phyloP scores from a whole-genome alignment of 1,140 invertebrate species.

The Oedothorax gibbosus region DNA sequence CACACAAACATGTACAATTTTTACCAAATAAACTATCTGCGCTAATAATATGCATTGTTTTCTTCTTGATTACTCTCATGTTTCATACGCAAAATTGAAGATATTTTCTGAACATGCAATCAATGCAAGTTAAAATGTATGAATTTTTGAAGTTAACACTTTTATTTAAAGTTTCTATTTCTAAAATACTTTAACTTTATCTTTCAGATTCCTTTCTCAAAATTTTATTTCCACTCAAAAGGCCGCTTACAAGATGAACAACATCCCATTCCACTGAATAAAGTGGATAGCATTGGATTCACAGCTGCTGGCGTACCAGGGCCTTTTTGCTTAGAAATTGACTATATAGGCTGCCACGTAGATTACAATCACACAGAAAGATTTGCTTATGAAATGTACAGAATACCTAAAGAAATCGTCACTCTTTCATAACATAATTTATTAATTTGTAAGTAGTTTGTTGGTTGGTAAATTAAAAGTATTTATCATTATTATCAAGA shows the following conservation, averaged over 20 bases:
- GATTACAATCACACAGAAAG: slow-evolving; percentile 83
- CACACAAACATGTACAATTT: too few relatives aligned
- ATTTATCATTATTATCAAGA: too few relatives aligned
- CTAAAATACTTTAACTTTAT: slow-evolving; percentile 3
- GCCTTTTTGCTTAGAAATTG: slow-evolving; percentile 91
- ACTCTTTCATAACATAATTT: neutral
- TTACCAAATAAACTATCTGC: too few relatives aligned
- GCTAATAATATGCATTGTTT: too few relatives aligned
- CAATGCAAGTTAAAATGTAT: too few relatives aligned
- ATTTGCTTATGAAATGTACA: slow-evolving; percentile 92
- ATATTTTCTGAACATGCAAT: too few relatives aligned
- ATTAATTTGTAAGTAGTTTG: too few relatives aligned
- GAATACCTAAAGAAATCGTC: slow-evolving; percentile 39
- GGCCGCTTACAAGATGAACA: slow-evolving; percentile 90
- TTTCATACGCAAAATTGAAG: too few relatives aligned
- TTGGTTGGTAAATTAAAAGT: too few relatives aligned
- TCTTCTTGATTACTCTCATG: too few relatives aligned
- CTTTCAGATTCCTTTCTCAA: slow-evolving; percentile 91
- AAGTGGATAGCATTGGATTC: slow-evolving; percentile 82
- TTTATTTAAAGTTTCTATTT: neutral
- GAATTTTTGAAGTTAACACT: too few relatives aligned
- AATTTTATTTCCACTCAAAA: slow-evolving; percentile 86
- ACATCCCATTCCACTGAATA: slow-evolving; percentile 72
- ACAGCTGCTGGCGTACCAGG: slow-evolving; percentile 82
- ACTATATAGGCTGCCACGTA: slow-evolving; percentile 86